Percentiles rank a stretch among this genome's conserved stretches.
phyloP scores from a whole-genome alignment of 53 echinoderm and acorn worm genomes.

The Glandiceps talaboti region DNA sequence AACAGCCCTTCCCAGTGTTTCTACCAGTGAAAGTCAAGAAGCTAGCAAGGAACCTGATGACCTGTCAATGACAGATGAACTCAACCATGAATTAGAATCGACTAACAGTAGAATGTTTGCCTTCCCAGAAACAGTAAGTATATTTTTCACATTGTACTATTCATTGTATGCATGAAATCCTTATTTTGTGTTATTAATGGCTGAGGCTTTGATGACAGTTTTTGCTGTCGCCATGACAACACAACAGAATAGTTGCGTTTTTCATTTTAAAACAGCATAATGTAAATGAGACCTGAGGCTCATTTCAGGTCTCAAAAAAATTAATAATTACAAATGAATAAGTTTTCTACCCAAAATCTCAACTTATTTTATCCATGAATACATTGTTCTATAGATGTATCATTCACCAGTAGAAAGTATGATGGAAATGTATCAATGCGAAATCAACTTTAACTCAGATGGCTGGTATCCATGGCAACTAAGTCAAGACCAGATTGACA shows the following conservation, averaged over 20 bases:
- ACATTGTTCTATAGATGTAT: neutral
- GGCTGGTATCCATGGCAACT: neutral
- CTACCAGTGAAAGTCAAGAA: slow-evolving; percentile 7
- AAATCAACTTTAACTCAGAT: neutral
- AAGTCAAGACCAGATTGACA: neutral
- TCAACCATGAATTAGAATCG: neutral
- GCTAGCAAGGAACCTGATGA: neutral
- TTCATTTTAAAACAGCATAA: no score
- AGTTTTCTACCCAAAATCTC: no score
- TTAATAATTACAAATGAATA: no score
- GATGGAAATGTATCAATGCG: neutral
- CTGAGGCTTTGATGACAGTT: no score
- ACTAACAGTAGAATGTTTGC: slow-evolving; percentile 10
- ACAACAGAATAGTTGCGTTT: no score
- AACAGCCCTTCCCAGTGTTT: slow-evolving; percentile 32
- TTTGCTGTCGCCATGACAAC: no score
- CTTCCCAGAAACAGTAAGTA: neutral
- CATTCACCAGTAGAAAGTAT: neutral
- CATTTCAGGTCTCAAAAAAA: no score
- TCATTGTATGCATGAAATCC: no score
- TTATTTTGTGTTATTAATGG: no score
- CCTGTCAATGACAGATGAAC: neutral
- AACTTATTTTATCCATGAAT: no score
- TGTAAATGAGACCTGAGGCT: no score
- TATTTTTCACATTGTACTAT: neutral